Percentiles rank a stretch among this genome's conserved stretches.
These are phyloP conservation scores for Gallinago media DNA, from an alignment of 2,113 vertebrate genomes.

Conservation along the genomic window DNA sequence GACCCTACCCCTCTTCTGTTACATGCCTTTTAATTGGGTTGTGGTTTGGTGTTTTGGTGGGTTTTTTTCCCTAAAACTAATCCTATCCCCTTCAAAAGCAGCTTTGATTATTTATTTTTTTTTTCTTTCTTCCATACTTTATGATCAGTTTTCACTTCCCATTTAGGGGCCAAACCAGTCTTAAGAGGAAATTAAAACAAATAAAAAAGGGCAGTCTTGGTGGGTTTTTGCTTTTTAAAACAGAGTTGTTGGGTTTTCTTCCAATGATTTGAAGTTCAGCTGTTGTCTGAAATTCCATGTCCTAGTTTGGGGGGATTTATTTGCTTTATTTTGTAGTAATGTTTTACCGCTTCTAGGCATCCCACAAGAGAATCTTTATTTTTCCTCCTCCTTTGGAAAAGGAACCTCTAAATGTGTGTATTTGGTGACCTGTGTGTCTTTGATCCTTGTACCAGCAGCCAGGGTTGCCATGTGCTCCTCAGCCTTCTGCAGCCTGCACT, in stretches of 20 bases:
- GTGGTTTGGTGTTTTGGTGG: background rate
- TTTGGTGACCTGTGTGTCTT: background rate
- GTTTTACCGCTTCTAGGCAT: background rate
- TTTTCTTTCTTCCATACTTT: background rate
- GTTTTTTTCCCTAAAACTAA: background rate
- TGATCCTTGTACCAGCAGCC: background rate
- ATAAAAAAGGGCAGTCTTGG: background rate
- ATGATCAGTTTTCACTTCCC: background rate
- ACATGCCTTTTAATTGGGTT: background rate
- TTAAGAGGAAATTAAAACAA: background rate
- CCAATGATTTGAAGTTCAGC: rapidly evolving
- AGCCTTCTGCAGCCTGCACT: background rate
- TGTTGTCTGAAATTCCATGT: background rate
- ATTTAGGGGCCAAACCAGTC: background rate
- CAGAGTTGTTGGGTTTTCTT: background rate
- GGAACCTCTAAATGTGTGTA: background rate
- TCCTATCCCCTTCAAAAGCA: background rate
- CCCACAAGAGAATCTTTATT: background rate
- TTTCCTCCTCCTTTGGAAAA: background rate
- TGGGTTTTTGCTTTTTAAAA: background rate
- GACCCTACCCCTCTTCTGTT: background rate
- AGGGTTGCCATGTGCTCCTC: background rate
- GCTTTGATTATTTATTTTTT: background rate
- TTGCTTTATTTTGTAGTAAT: background rate
- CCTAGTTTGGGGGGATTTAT: background rate